These are phyloP conservation scores for Conopomorpha cramerella DNA, from an alignment of 1,140 invertebrate species.

Conservation along the genomic window DNA sequence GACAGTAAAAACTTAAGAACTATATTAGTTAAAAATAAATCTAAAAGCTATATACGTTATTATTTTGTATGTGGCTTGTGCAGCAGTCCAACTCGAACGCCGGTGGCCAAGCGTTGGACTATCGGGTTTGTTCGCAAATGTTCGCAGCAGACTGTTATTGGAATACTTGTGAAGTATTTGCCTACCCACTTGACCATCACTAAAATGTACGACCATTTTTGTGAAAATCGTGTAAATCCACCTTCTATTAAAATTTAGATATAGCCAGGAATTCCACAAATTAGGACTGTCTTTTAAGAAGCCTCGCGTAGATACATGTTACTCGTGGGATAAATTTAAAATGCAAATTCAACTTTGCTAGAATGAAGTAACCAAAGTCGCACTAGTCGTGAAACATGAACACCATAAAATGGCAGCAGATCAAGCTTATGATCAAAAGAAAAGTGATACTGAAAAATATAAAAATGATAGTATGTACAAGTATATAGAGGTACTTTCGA, in stretches of 20 bases:
- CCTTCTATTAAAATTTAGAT: slow-evolving; percentile 8
- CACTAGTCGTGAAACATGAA: slow-evolving; percentile 5
- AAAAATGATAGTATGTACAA: slow-evolving; percentile 4
- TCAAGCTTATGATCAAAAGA: neutral
- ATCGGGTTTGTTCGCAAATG: too few relatives aligned
- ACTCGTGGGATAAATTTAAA: slow-evolving; percentile 11
- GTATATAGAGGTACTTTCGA: slow-evolving; percentile 20
- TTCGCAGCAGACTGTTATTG: too few relatives aligned
- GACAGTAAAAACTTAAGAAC: too few relatives aligned
- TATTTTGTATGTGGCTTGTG: too few relatives aligned
- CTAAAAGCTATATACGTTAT: too few relatives aligned
- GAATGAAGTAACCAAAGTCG: slow-evolving; percentile 5
- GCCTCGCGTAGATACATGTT: slow-evolving; percentile 14
- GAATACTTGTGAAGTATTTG: slow-evolving; percentile 9
- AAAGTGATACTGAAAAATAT: neutral
- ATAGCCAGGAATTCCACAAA: slow-evolving; percentile 6
- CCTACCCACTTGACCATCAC: slow-evolving; percentile 5
- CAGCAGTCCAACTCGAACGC: too few relatives aligned
- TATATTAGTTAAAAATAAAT: too few relatives aligned
- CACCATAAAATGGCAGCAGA: neutral
- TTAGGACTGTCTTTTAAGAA: slow-evolving; percentile 14
- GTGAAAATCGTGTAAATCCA: slow-evolving; percentile 6
- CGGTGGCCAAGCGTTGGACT: too few relatives aligned
- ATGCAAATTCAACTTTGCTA: slow-evolving; percentile 6
- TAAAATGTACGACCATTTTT: slow-evolving; percentile 7